Conservation (phyloP, 1,140 invertebrate genomes). For the Drosophila mojavensis region DNA sequence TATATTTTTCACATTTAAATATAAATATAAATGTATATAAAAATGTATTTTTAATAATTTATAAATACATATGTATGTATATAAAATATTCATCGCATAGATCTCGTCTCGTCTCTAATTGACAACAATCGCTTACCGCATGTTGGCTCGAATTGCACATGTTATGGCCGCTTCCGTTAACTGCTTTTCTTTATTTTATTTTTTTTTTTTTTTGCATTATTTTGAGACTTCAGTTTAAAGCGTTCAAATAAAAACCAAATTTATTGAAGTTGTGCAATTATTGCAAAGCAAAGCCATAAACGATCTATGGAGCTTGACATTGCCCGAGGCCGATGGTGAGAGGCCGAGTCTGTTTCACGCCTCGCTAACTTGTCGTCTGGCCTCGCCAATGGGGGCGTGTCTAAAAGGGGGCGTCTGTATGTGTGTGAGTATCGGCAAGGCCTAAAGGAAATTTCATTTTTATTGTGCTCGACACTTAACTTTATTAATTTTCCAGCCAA, state of each 20-base stretch:
- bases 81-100: neutral
- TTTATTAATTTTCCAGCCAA: slow-evolving; percentile 78
- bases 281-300: slow-evolving; percentile 75
- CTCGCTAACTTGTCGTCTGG: slow-evolving; percentile 64
- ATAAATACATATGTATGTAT: no score
- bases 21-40: no score
- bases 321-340: slow-evolving; percentile 15
- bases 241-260: slow-evolving; percentile 58
- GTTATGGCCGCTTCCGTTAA: slow-evolving; percentile 19
- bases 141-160: slow-evolving; percentile 17
- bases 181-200: neutral
- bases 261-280: slow-evolving; percentile 77
- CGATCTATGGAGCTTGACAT: slow-evolving; percentile 60
- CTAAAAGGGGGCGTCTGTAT: neutral
- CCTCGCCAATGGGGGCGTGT: neutral
- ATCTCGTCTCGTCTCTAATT: neutral
- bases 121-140: neutral
- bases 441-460: slow-evolving; percentile 63
- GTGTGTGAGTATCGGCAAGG: slow-evolving; percentile 10
- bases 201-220: neutral
- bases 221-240: slow-evolving; percentile 46
- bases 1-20: no score
- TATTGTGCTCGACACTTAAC: slow-evolving; percentile 81
- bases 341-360: slow-evolving; percentile 58
- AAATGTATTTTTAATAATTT: no score